Evolutionary conservation across 2,113 vertebrate genomes (phyloP).

Genomic region (Scatophagus argus): DNA sequence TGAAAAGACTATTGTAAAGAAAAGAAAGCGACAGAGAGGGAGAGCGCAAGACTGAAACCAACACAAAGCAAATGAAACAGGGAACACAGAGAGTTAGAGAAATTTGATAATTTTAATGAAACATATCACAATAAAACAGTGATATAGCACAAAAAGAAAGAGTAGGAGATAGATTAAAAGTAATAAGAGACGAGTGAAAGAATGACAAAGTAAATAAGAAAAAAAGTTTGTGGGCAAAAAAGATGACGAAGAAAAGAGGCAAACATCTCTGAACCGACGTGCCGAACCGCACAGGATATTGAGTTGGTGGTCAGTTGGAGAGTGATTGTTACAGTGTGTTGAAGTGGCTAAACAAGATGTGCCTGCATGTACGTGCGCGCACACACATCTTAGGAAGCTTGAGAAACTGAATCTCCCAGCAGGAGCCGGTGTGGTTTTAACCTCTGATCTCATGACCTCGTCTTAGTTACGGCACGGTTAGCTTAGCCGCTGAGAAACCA

Average conservation of each 20-base stretch:
- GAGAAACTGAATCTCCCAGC: conserved; percentile 81
- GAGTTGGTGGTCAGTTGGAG: conserved; percentile 63
- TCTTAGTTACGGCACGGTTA: conserved; percentile 74
- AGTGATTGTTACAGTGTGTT: conserved; percentile 54
- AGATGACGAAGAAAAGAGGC: conserved; percentile 37
- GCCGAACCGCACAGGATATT: conserved; percentile 76
- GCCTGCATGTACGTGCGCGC: no score
- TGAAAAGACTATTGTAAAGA: conserved; percentile 20
- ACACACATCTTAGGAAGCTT: conserved; percentile 66
- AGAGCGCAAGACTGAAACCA: background rate
- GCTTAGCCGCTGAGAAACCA: conserved; percentile 69
- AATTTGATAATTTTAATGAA: background rate
- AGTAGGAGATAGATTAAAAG: background rate
- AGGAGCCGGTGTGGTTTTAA: conserved; percentile 84
- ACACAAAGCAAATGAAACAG: conserved; percentile 1
- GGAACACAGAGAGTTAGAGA: background rate
- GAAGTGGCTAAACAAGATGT: conserved; percentile 38
- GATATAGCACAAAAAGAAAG: background rate
- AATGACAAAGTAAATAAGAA: conserved; percentile 20
- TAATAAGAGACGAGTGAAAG: conserved; percentile 15
- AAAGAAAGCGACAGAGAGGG: background rate
- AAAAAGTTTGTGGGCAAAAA: conserved; percentile 11
- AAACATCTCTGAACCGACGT: conserved; percentile 56
- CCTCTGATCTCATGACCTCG: conserved; percentile 76
- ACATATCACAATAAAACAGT: background rate